These are phyloP conservation scores for Asobara japonica DNA, from an alignment of 1,140 invertebrate species.

Conservation along the genomic window DNA sequence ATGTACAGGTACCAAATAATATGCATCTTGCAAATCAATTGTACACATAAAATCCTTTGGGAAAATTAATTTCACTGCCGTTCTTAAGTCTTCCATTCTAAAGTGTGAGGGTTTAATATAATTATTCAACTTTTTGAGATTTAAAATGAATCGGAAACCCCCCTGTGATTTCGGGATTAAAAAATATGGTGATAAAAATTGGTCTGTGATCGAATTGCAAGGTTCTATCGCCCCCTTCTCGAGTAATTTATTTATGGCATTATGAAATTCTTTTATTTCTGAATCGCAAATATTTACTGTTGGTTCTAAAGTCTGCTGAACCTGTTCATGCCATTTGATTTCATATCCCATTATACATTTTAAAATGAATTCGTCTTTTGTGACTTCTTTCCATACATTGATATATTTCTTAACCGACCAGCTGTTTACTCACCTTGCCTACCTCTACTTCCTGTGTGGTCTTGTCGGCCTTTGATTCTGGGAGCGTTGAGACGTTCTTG, in stretches of 20 bases:
- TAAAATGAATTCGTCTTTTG: constrained; percentile 24
- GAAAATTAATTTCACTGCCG: not conserved
- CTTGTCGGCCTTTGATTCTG: not conserved
- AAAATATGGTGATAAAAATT: constrained; percentile 16
- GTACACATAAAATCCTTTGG: not conserved
- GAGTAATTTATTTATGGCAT: constrained; percentile 23
- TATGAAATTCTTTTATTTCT: not conserved
- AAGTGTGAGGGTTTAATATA: not conserved
- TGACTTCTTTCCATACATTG: constrained; percentile 17
- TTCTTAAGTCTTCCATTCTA: constrained; percentile 21
- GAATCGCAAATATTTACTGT: not conserved
- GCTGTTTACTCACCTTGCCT: not conserved
- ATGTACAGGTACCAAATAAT: constrained; percentile 12
- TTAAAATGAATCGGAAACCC: not conserved
- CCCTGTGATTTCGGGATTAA: constrained; percentile 5
- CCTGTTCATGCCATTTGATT: not conserved
- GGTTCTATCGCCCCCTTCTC: constrained; percentile 21
- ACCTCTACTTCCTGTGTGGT: not conserved
- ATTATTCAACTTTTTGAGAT: constrained; percentile 14
- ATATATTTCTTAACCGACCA: constrained; percentile 21
- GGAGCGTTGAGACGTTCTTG: not conserved
- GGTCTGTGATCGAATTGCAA: not conserved
- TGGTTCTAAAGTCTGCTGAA: not conserved
- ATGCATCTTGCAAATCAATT: constrained; percentile 18
- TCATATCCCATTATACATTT: constrained; percentile 11